Conservation (phyloP, 2,888 invertebrate genomes). For the Drosophila monieri region DNA sequence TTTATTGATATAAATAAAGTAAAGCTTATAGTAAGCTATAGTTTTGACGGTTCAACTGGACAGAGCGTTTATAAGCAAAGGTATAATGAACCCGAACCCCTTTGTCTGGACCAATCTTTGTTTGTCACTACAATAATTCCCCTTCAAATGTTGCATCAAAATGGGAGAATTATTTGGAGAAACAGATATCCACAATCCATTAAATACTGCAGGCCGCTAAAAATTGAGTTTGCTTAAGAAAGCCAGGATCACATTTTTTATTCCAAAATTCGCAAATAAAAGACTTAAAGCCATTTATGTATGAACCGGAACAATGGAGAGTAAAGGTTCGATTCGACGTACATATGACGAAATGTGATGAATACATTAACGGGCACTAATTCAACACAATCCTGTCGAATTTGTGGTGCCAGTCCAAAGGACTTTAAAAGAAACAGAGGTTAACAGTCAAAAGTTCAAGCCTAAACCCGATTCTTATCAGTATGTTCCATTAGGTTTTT, state of each 20-base stretch:
- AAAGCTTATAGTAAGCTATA: no score
- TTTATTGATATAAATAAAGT: no score
- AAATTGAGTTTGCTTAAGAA: conserved; percentile 22
- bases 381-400: conserved; percentile 21
- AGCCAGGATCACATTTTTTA: conserved; percentile 7
- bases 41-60: no score
- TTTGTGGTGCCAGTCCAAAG: conserved; percentile 12
- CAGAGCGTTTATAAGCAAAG: no score
- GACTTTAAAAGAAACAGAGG: conserved; percentile 8
- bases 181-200: conserved; percentile 17
- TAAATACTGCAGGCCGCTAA: conserved; percentile 19
- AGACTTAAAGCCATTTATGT: background rate
- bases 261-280: conserved; percentile 3
- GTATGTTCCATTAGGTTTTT: no score
- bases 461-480: no score
- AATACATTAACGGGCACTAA: conserved; percentile 14
- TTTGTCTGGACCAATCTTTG: no score
- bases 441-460: conserved; percentile 2
- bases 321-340: conserved; percentile 11
- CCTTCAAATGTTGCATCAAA: background rate
- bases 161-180: conserved; percentile 16
- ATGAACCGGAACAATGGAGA: conserved; percentile 13
- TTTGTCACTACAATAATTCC: no score
- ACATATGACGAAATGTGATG: conserved; percentile 12
- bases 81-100: no score